phyloP scores from a whole-genome alignment of 2,113 vertebrate species.

The Typhlomys cinereus region DNA sequence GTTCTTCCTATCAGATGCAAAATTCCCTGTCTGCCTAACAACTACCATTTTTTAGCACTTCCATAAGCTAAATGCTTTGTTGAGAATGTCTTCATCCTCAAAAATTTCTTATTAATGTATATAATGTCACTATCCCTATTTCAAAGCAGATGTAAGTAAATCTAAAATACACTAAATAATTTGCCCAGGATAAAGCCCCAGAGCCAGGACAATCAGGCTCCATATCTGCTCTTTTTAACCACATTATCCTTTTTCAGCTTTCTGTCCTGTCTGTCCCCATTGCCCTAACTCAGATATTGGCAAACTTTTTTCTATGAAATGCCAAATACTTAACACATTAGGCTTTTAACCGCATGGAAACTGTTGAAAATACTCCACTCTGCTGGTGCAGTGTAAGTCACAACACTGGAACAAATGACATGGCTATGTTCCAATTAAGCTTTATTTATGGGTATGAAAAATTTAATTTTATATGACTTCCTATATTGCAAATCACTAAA shows the following conservation, averaged over 20 bases:
- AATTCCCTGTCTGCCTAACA: not conserved
- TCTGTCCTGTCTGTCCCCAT: not conserved
- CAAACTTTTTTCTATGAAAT: conserved; percentile 1
- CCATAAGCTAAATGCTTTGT: conserved; percentile 6
- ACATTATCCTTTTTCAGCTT: not conserved
- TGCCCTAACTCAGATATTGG: not conserved
- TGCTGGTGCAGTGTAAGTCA: not conserved
- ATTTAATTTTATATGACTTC: not conserved
- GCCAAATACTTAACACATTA: not conserved
- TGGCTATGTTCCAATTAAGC: not conserved
- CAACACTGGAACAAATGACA: not conserved
- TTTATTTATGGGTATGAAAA: conserved; percentile 21
- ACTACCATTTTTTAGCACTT: not conserved
- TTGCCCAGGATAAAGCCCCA: not conserved
- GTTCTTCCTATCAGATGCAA: not conserved
- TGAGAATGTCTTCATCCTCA: not conserved
- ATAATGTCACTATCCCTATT: not conserved
- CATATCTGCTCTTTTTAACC: not conserved
- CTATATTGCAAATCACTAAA: not conserved
- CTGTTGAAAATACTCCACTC: not conserved
- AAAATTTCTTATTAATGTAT: not conserved
- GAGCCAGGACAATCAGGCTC: not conserved
- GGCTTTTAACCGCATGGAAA: not conserved
- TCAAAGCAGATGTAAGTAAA: not conserved
- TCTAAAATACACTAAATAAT: conserved; percentile 5